Base-by-base conservation (phyloP, 2,113 vertebrate species). In the Cottus gobio region DNA sequence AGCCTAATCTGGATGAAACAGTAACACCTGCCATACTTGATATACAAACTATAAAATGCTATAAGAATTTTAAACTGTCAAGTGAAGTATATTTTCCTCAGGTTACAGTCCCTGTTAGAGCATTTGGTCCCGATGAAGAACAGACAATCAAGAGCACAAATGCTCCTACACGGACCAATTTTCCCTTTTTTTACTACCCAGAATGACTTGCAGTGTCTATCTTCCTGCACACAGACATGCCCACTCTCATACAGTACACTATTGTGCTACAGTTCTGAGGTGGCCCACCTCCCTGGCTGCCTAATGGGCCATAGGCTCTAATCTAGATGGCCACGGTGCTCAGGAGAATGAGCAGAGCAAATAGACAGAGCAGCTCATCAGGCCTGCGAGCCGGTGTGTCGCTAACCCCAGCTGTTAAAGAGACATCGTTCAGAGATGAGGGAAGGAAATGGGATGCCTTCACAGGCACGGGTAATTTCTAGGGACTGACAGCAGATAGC, bases 271-370 rank as follows among this genome's bases (percentile, higher is more conserved):
- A 86, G 68, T 34, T 76, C 34, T 48, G 50, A 82, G 80, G 86
- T 83, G 83, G 77, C 75, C 82, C 90, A 94, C 92, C 91, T 94
- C 93, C 87, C 82, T 91, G 88, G 75, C 89, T 95, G 93, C 91
- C 93, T 95, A 96, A 96, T 95, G 94, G 94, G 86, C 90, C 84
- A 52, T 83, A 72, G 90, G 81, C 93, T 94, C 93, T 95, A 94
- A 94, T 95, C 83, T 94, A 87, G 73, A 86, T 86, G 73, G 92
- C 87, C 90, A 75, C 69, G 39, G 87, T 90, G 79, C 72, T 87
- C 90, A 82, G 76, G 57, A 90, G 87, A 91, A 93, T 61, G 80
- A 90, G 89, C 84, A 87, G 88, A 92, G 90, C 90, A 92, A 93
- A 94, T 89, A 93, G 82, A 87, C 71, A 84, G 88, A 89, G 90